Evolutionary conservation across 2,797 vertebrate genomes (phyloP).

Genomic region (Geotrypetes seraphini): DNA sequence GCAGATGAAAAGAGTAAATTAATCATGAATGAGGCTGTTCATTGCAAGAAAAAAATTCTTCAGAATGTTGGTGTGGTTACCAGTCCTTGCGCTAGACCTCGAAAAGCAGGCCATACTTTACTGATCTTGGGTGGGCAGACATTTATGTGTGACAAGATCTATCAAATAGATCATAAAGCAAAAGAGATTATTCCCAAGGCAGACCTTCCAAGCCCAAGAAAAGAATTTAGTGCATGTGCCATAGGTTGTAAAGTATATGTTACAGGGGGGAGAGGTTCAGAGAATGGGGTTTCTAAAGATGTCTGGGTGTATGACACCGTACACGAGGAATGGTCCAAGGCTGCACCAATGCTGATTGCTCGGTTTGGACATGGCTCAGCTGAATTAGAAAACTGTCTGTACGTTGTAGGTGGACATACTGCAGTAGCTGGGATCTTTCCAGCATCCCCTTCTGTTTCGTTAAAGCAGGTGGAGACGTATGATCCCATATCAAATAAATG

Average conservation of each 20-base stretch:
- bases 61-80: conserved; percentile 81
- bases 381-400: conserved; percentile 80
- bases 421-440: conserved; percentile 83
- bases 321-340: conserved; percentile 87
- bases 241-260: conserved; percentile 90
- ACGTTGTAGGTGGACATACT: conserved; percentile 86
- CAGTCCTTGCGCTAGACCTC: conserved; percentile 79
- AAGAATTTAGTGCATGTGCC: conserved; percentile 89
- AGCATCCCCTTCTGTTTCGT: conserved; percentile 81
- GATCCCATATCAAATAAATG: conserved; percentile 80
- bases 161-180: conserved; percentile 88
- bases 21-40: conserved; percentile 81
- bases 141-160: conserved; percentile 95
- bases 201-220: conserved; percentile 82
- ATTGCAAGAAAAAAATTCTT: conserved; percentile 79
- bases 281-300: conserved; percentile 87
- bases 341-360: conserved; percentile 86
- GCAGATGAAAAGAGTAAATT: conserved; percentile 69
- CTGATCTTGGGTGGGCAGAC: conserved; percentile 88
- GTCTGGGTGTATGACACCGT: conserved; percentile 91
- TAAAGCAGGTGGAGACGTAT: conserved; percentile 86
- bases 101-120: conserved; percentile 83
- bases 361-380: conserved; percentile 89
- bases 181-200: conserved; percentile 91
- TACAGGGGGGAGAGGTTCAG: conserved; percentile 80